Evolutionary conservation across 2,113 vertebrate genomes (phyloP).

Genomic region (Salvelinus namaycush): DNA sequence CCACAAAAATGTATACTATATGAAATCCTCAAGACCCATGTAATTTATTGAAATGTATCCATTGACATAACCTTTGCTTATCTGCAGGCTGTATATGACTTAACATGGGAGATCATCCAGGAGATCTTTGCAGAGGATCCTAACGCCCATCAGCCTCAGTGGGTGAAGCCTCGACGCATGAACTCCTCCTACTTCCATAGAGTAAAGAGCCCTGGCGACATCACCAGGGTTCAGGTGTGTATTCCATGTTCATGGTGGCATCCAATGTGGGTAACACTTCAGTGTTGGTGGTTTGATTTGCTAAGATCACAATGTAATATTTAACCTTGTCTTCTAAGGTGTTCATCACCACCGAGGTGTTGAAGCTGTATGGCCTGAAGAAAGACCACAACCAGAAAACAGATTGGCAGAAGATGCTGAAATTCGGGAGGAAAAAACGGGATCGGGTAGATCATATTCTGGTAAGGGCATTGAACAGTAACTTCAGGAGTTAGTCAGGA

Average conservation of each 20-base stretch:
- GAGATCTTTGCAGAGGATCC: constrained; percentile 93
- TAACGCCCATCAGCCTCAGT: constrained; percentile 83
- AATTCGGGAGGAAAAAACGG: constrained; percentile 96
- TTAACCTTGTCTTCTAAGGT: constrained; percentile 66
- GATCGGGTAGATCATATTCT: constrained; percentile 96
- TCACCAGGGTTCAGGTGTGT: constrained; percentile 86
- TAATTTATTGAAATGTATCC: neutral
- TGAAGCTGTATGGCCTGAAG: constrained; percentile 86
- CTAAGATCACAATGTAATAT: neutral
- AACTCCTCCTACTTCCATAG: constrained; percentile 82
- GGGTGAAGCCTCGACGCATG: constrained; percentile 86
- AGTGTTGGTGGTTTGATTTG: neutral
- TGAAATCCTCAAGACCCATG: neutral
- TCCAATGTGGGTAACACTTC: neutral
- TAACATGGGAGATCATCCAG: constrained; percentile 92
- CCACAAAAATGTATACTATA: neutral
- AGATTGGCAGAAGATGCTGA: constrained; percentile 99
- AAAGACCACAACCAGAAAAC: constrained; percentile 88
- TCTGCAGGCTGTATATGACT: constrained; percentile 88
- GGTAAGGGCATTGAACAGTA: constrained; percentile 70
- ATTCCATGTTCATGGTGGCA: neutral
- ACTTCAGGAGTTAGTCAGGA: neutral
- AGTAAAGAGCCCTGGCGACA: constrained; percentile 80
- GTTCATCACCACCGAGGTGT: constrained; percentile 86
- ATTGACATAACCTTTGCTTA: neutral